A percentile compares a stretch with the other conserved stretches of the same genome.
Conservation (phyloP, 2,797 vertebrate species). For the Melanotaenia maccullochi region DNA sequence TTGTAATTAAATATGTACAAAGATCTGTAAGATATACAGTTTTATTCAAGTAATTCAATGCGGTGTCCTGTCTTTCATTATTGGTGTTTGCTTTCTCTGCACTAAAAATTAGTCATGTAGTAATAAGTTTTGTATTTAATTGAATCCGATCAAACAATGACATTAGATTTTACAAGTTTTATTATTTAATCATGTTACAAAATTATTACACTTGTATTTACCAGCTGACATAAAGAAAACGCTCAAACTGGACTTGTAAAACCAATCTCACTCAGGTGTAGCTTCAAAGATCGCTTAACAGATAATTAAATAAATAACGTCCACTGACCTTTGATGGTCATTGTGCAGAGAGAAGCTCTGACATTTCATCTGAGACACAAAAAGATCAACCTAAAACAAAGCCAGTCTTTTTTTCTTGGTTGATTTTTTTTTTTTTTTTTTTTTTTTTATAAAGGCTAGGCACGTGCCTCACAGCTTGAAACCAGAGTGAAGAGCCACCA, state of each 20-base stretch:
- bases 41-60: slow-evolving; percentile 88
- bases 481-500: slow-evolving; percentile 95
- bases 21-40: slow-evolving; percentile 98
- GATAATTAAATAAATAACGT: slow-evolving; percentile 15
- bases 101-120: too few species aligned
- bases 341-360: slow-evolving; percentile 6
- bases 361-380: neutral
- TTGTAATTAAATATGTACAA: slow-evolving; percentile 99
- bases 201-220: neutral
- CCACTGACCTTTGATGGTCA: slow-evolving; percentile 16
- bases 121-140: too few species aligned
- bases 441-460: neutral
- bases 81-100: neutral
- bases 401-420: neutral
- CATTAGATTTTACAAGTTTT: slow-evolving; percentile 2
- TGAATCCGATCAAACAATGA: neutral
- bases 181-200: slow-evolving; percentile 24
- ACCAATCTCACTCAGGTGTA: neutral
- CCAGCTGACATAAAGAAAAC: neutral
- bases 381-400: slow-evolving; percentile 10
- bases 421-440: neutral
- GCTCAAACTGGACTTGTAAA: neutral
- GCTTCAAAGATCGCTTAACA: neutral
- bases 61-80: slow-evolving; percentile 42
- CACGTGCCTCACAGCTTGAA: slow-evolving; percentile 89